Percentiles rank a stretch among this genome's conserved stretches.
These are phyloP conservation scores for Phanerotoma sp. DNA, from an alignment of 2,888 invertebrate species.

Conservation along the genomic window DNA sequence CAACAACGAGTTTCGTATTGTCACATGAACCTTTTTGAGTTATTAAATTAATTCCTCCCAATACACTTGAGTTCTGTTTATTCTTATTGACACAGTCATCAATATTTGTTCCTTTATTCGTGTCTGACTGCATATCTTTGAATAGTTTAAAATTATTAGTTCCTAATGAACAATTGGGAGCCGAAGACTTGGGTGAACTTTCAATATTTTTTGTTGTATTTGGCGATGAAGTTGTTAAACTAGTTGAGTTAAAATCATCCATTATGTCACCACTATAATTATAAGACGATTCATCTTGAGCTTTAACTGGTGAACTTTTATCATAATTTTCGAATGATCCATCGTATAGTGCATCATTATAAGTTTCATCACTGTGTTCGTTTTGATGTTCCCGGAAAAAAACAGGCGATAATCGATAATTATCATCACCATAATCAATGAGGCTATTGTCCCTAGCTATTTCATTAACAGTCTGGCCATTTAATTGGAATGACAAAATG, in stretches of 20 bases:
- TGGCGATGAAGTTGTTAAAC: background rate
- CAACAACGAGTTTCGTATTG: background rate
- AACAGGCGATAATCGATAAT: background rate
- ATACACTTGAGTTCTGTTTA: no score
- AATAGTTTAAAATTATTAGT: background rate
- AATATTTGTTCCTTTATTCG: background rate
- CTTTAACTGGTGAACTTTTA: no score
- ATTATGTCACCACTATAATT: no score
- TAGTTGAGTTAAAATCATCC: no score
- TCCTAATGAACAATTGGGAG: background rate
- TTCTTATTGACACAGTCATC: no score
- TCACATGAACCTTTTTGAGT: background rate
- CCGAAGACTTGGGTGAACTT: background rate
- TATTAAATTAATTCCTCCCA: background rate
- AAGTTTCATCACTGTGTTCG: background rate
- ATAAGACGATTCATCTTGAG: background rate
- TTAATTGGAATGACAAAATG: background rate
- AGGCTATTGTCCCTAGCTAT: background rate
- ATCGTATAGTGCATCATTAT: background rate
- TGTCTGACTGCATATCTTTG: background rate
- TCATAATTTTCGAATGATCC: background rate
- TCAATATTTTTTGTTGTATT: background rate
- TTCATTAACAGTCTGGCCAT: no score
- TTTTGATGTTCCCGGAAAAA: background rate
- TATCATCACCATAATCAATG: background rate